Conservation (phyloP, 2,113 vertebrate genomes). For the Entomyzon cyanotis region DNA sequence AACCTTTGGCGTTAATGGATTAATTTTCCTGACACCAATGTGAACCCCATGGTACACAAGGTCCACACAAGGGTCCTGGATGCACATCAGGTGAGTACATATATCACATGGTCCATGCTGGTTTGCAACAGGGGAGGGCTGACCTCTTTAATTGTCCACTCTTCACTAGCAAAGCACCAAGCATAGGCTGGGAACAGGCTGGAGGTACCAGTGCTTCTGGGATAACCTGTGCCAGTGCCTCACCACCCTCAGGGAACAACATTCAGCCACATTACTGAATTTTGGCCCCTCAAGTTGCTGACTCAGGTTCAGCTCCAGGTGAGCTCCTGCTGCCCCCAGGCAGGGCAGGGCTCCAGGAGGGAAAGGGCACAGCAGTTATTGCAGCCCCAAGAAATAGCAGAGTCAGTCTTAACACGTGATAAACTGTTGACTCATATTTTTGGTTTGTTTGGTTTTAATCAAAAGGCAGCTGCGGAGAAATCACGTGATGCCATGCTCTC, state of each 20-base stretch:
- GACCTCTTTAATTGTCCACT: not conserved
- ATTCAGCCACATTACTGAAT: not conserved
- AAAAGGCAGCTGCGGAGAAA: not conserved
- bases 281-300: not conserved
- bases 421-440: not conserved
- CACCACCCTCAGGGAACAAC: not conserved
- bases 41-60: fast-evolving
- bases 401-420: fast-evolving
- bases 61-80: not conserved
- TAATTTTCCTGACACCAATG: no score
- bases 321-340: not conserved
- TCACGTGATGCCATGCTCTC: not conserved
- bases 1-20: no score
- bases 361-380: not conserved
- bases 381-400: not conserved
- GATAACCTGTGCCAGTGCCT: not conserved
- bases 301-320: not conserved
- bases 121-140: not conserved
- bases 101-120: fast-evolving
- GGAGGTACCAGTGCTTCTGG: not conserved
- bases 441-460: not conserved
- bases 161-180: fast-evolving
- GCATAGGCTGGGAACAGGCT: fast-evolving
- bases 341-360: not conserved
- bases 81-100: not conserved